Conservation (phyloP, 2,797 vertebrate species). For the Champsocephalus esox region DNA sequence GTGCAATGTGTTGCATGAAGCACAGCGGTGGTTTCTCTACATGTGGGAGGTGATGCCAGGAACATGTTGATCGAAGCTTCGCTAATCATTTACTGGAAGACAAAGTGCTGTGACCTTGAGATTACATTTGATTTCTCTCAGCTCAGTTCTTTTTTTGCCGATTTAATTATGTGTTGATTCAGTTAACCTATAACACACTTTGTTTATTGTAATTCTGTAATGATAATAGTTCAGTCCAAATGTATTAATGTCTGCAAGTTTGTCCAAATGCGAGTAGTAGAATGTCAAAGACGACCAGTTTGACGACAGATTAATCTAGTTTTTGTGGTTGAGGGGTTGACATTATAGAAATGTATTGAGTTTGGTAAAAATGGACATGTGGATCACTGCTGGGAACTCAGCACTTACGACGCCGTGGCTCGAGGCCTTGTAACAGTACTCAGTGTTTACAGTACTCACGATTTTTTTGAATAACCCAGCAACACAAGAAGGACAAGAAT, state of each 20-base stretch:
- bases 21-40: conserved; percentile 71
- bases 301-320: not conserved
- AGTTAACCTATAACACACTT: not conserved
- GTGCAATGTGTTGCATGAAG: conserved; percentile 41
- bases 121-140: not conserved
- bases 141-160: not conserved
- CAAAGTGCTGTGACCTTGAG: conserved; percentile 20
- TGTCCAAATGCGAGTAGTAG: not conserved
- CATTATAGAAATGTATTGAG: not conserved
- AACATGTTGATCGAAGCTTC: conserved; percentile 48
- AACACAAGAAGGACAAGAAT: not conserved
- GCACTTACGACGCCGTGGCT: not conserved
- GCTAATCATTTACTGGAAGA: conserved; percentile 78
- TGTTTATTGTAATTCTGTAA: not conserved
- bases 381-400: not conserved
- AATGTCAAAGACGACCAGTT: not conserved
- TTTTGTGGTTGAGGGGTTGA: not conserved
- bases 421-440: not conserved
- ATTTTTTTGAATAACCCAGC: conserved; percentile 53
- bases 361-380: not conserved
- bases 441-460: conserved; percentile 69
- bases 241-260: not conserved
- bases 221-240: not conserved
- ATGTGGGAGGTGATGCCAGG: conserved; percentile 77
- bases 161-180: not conserved